Conservation (phyloP, 2,797 vertebrate genomes). For the Eurystomus glaucurus region DNA sequence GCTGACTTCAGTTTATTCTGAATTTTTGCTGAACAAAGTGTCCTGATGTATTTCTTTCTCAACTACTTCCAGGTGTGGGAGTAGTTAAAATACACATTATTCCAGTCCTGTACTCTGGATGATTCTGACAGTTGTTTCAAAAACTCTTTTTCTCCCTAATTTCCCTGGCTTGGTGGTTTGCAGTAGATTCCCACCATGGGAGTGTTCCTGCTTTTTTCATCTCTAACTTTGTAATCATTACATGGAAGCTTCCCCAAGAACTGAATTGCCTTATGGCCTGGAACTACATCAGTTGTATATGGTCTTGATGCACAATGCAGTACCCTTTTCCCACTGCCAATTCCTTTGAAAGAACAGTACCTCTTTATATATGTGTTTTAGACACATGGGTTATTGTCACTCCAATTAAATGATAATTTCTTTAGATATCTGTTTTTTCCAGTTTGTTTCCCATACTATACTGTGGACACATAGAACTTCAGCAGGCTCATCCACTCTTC, state of each 20-base stretch:
- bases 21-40: conserved; percentile 43
- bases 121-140: conserved; percentile 28
- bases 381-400: background rate
- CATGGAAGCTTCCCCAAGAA: background rate
- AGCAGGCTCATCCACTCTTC: background rate
- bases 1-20: background rate
- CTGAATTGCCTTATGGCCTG: background rate
- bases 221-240: background rate
- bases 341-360: background rate
- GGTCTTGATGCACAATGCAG: conserved; percentile 26
- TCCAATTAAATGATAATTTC: background rate
- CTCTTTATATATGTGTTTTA: background rate
- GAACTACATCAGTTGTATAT: background rate
- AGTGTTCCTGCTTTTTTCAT: background rate
- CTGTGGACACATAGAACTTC: background rate
- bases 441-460: background rate
- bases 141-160: background rate
- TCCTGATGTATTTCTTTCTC: conserved; percentile 15
- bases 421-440: background rate
- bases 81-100: conserved; percentile 21
- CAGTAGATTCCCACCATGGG: background rate
- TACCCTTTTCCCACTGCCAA: background rate
- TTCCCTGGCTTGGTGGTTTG: conserved; percentile 30
- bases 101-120: background rate
- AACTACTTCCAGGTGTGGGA: conserved; percentile 26